phyloP scores from a whole-genome alignment of 2,888 invertebrate genomes.

The Helicoverpa assulta region DNA sequence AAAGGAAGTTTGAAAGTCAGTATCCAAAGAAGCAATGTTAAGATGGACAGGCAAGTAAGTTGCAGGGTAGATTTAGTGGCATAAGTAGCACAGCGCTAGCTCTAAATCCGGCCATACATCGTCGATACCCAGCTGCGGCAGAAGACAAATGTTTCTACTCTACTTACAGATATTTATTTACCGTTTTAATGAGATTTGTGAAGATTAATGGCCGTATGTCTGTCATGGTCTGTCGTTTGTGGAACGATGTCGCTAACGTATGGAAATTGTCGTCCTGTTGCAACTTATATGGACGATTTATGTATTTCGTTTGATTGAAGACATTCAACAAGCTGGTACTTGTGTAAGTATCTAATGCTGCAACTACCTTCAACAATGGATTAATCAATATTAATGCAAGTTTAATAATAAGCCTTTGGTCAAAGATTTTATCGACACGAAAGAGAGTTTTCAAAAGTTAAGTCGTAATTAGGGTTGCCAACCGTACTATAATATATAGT shows the following conservation, averaged over 20 bases:
- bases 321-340: neutral
- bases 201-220: conserved; percentile 22
- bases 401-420: too few species aligned
- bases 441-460: too few species aligned
- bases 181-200: conserved; percentile 60
- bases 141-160: conserved; percentile 59
- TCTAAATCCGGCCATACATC: conserved; percentile 54
- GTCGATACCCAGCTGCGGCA: conserved; percentile 18
- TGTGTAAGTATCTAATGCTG: neutral
- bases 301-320: neutral
- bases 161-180: conserved; percentile 60
- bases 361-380: too few species aligned
- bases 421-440: too few species aligned
- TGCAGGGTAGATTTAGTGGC: conserved; percentile 19
- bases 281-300: neutral
- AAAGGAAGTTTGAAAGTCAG: conserved; percentile 5
- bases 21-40: conserved; percentile 5
- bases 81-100: conserved; percentile 23
- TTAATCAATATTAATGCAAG: too few species aligned
- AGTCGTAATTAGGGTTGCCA: too few species aligned
- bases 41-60: conserved; percentile 33
- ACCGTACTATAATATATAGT: too few species aligned
- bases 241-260: conserved; percentile 1
- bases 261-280: conserved; percentile 19
- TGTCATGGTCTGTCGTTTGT: conserved; percentile 24